These are phyloP conservation scores for Neoarius graeffei DNA, from an alignment of 2,113 vertebrate species.

Conservation along the genomic window DNA sequence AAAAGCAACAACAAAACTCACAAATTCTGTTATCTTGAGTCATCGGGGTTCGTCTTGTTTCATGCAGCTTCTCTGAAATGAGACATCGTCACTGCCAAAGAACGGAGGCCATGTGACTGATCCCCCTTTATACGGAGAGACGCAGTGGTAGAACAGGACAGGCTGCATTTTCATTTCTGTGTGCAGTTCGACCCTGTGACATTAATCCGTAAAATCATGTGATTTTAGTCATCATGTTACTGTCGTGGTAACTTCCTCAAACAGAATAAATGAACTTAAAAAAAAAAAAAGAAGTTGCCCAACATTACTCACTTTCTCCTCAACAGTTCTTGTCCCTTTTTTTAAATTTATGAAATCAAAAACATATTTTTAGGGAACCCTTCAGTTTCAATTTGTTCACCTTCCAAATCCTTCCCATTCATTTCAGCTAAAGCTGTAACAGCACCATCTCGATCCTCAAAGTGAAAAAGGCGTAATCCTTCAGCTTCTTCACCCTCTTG, in stretches of 20 bases:
- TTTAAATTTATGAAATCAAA: background rate
- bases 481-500: no score
- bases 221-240: conserved; percentile 4
- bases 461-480: no score
- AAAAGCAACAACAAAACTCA: background rate
- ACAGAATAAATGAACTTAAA: background rate
- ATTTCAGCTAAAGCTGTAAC: no score
- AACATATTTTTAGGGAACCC: no score
- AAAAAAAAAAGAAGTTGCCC: no score
- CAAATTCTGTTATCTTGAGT: background rate
- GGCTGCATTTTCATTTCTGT: background rate
- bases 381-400: no score
- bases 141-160: background rate
- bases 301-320: background rate
- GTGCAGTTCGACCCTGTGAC: conserved; percentile 3
- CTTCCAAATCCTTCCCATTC: no score
- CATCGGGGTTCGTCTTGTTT: background rate
- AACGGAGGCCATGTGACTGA: no score
- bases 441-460: no score
- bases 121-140: background rate
- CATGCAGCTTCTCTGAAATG: background rate
- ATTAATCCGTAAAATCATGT: conserved; percentile 11
- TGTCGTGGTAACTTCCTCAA: conserved; percentile 11
- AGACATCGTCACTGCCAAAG: background rate
- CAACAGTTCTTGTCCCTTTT: background rate